Base-by-base conservation (phyloP, 2,113 vertebrate genomes). In the Bufo gargarizans region DNA sequence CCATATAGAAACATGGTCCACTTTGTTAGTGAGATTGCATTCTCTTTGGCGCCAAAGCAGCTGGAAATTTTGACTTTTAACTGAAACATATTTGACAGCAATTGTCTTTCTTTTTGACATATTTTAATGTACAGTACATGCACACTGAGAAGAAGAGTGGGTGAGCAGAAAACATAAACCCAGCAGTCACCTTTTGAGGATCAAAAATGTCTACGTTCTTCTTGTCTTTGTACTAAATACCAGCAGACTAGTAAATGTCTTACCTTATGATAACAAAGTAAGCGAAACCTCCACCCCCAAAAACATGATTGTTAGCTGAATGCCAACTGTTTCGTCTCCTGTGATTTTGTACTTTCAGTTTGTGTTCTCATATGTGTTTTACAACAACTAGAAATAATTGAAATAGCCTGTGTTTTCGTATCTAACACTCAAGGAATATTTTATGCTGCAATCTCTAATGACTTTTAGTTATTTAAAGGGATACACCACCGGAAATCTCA, bases 81-180 rank as follows among this genome's bases (percentile, higher is more conserved):
- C 89, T 93, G 93, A 94, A 95, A 95, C 94, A 95, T 94, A 95
- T 95, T 94, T 93, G 89, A 89, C 92, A 92, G 94, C n/a, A 91
- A 94, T 95, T 93, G 93, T 92, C 71, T 94, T 96, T 95, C 92
- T 93, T 95, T 96, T 96, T 94, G 94, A 96, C 94, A 91, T 94
- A 95, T 96, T 95, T 95, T 96, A 96, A 96, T 95, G 94, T 93
- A 94, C 93, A 94, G 93, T 93, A 95, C 93, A 93, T 95, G 93
- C 95, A 95, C 95, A 95, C 94, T 94, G 95, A 94, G 95, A 96
- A 92, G 92, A 94, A 94, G 92, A 95, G 94, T 95, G 92, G 93
- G 95, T 93, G 95, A 95, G 93, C 94, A 95, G 95, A 95, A 95
- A 96, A 96, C 94, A 95, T 95, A 96, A 95, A 95, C 94, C 95